These are phyloP conservation scores for Philereme transversata DNA, from an alignment of 2,888 invertebrate genomes.

Conservation along the genomic window DNA sequence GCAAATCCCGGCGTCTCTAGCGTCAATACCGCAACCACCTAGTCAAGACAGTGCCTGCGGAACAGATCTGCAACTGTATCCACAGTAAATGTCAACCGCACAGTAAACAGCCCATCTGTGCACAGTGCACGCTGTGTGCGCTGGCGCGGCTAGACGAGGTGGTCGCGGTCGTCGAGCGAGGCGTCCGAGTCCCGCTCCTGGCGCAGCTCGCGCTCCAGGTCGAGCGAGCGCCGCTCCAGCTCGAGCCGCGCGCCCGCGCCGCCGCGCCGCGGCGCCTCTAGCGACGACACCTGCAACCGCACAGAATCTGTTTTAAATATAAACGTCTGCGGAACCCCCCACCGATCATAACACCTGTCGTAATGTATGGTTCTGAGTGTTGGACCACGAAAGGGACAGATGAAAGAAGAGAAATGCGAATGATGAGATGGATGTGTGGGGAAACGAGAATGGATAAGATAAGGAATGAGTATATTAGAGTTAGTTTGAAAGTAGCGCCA, in stretches of 20 bases:
- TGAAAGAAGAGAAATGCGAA: too few relatives aligned
- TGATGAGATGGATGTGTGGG: too few relatives aligned
- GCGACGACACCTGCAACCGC: slow-evolving; percentile 69
- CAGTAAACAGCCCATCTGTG: background rate
- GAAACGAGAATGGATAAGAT: too few relatives aligned
- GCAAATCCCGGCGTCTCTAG: background rate
- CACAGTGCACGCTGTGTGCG: slow-evolving; percentile 2
- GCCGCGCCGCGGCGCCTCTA: slow-evolving; percentile 66
- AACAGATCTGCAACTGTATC: background rate
- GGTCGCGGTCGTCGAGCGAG: slow-evolving; percentile 77
- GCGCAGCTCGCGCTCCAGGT: slow-evolving; percentile 79
- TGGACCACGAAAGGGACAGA: too few relatives aligned
- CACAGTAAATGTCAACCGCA: background rate
- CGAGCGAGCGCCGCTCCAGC: slow-evolving; percentile 78
- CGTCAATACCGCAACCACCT: slow-evolving; percentile 11
- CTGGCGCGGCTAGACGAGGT: slow-evolving; percentile 64
- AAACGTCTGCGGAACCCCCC: slow-evolving; percentile 17
- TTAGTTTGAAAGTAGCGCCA: too few relatives aligned
- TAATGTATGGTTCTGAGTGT: too few relatives aligned
- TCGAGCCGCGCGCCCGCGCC: slow-evolving; percentile 59
- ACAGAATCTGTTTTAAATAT: slow-evolving; percentile 26
- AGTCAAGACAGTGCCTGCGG: slow-evolving; percentile 10
- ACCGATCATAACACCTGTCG: too few relatives aligned
- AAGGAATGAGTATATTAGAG: too few relatives aligned
- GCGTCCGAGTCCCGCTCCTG: slow-evolving; percentile 72